phyloP scores from a whole-genome alignment of 2,113 vertebrate genomes.

The Pseudopodoces humilis region DNA sequence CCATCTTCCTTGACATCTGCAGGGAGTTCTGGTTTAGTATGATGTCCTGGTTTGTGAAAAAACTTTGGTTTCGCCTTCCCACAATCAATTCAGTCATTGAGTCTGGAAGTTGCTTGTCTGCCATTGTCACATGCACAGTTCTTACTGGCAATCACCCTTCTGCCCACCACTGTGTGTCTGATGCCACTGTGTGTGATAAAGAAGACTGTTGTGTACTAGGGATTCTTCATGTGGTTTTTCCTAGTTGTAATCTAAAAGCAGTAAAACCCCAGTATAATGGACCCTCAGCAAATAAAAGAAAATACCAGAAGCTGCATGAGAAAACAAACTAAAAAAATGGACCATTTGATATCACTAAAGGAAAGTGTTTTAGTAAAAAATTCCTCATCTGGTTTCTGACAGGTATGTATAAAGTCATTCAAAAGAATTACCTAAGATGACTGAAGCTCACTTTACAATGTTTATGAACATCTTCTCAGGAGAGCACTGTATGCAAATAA shows the following conservation, averaged over 20 bases:
- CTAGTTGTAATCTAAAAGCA: not conserved
- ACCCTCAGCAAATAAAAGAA: not conserved
- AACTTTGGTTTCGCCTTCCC: not conserved
- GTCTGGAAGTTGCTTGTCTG: not conserved
- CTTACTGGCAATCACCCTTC: not conserved
- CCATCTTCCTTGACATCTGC: not conserved
- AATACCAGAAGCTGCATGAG: not conserved
- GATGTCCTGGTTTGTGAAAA: not conserved
- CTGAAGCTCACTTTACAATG: not conserved
- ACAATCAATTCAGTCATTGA: not conserved
- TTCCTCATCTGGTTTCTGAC: not conserved
- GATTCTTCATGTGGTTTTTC: not conserved
- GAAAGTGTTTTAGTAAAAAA: not conserved
- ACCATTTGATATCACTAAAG: not conserved
- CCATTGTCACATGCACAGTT: not conserved
- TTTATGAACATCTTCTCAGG: not conserved
- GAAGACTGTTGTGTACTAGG: not conserved
- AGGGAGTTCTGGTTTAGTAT: not conserved
- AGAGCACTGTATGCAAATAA: not conserved
- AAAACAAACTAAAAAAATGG: not conserved
- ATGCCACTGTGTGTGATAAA: accelerated
- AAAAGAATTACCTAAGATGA: not conserved
- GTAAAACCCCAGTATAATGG: not conserved
- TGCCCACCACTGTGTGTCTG: accelerated
- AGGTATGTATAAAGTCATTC: not conserved